Evolutionary conservation across 2,797 vertebrate genomes (phyloP).

Genomic region (Hippopotamyrus pictus): DNA sequence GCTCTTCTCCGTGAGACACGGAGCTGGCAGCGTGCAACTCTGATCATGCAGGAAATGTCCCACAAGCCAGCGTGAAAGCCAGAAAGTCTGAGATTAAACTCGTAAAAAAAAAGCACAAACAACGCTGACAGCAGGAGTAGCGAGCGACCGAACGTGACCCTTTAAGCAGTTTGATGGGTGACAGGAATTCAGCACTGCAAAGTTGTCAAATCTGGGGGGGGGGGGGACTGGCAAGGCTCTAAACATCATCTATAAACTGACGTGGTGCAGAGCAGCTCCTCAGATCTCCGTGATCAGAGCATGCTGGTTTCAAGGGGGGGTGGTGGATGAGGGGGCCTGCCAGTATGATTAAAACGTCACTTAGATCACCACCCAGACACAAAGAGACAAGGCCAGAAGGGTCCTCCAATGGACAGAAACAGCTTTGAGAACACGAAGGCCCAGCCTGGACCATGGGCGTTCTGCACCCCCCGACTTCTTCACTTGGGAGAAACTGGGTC

Average conservation of each 20-base stretch:
- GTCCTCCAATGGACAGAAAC: not conserved
- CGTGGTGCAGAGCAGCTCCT: not conserved
- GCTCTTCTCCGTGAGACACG: not conserved
- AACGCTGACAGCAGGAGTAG: not conserved
- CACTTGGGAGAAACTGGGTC: not conserved
- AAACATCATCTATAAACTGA: not conserved
- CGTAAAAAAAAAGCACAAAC: not conserved
- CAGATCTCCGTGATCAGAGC: not conserved
- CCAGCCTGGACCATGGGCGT: not conserved
- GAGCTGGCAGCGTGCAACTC: not conserved
- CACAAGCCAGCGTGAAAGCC: not conserved
- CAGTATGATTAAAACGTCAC: not conserved
- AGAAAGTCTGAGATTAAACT: not conserved
- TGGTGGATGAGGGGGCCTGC: not conserved
- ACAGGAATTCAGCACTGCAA: not conserved
- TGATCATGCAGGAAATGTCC: not conserved
- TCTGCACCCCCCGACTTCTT: not conserved
- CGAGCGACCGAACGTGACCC: not conserved
- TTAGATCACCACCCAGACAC: not conserved
- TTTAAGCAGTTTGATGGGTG: not conserved
- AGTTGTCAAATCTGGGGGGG: not conserved
- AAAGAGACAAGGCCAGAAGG: not conserved
- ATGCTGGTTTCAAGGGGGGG: not conserved
- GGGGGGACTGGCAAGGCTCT: not conserved
- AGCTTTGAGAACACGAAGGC: not conserved